These are phyloP conservation scores for Hippopotamyrus pictus DNA, from an alignment of 2,797 vertebrate species.

Conservation along the genomic window DNA sequence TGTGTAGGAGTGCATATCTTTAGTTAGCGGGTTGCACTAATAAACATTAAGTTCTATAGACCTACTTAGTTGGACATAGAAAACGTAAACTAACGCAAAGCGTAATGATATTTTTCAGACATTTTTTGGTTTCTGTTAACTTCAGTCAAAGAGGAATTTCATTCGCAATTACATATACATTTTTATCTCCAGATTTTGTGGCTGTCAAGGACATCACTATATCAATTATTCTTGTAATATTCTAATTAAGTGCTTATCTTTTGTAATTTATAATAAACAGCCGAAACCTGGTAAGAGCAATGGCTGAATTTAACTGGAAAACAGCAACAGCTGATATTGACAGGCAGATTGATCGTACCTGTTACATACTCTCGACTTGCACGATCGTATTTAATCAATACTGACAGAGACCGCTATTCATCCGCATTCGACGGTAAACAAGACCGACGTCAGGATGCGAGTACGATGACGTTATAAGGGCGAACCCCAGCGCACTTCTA, in stretches of 20 bases:
- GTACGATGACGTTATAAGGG: constrained; percentile 36
- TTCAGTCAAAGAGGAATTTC: background rate
- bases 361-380: background rate
- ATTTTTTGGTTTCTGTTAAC: background rate
- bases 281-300: background rate
- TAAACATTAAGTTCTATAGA: background rate
- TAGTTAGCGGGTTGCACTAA: background rate
- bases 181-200: background rate
- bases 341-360: background rate
- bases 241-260: background rate
- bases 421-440: background rate
- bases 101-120: background rate
- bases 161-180: background rate
- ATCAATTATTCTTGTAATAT: background rate
- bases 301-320: background rate
- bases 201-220: background rate
- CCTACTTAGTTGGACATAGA: background rate
- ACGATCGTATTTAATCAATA: constrained; percentile 16
- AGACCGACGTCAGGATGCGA: constrained; percentile 15
- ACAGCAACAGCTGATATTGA: constrained; percentile 3
- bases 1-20: background rate
- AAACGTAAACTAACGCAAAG: background rate
- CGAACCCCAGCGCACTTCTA: constrained; percentile 22
- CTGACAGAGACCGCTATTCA: constrained; percentile 26
- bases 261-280: background rate